Evolutionary conservation across 1,140 invertebrate genomes (phyloP).

Genomic region (Ooceraea biroi): DNA sequence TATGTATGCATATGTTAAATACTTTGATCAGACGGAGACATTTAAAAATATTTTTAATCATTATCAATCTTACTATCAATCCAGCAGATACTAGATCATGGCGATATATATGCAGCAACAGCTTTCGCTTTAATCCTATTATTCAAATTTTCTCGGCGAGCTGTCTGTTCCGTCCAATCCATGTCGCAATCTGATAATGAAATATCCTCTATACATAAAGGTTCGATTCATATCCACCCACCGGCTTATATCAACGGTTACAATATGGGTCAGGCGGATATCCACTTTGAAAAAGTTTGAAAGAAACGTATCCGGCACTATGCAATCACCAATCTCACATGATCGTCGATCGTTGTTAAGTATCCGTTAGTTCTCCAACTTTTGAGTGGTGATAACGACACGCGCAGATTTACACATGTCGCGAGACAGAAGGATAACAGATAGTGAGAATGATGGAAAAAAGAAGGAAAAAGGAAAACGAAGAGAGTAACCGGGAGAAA

Average conservation of each 20-base stretch:
- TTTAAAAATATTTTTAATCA: neutral
- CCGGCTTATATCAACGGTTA: neutral
- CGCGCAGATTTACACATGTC: neutral
- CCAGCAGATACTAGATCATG: neutral
- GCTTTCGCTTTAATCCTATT: slow-evolving; percentile 21
- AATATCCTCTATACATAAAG: slow-evolving; percentile 24
- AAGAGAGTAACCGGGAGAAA: neutral
- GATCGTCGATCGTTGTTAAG: slow-evolving; percentile 2
- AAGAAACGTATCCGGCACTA: neutral
- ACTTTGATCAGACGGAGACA: no score
- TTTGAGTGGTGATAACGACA: slow-evolving; percentile 20
- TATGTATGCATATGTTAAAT: neutral
- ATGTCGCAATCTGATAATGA: neutral
- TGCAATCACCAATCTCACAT: slow-evolving; percentile 7
- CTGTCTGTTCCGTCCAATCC: neutral
- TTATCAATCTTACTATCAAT: neutral
- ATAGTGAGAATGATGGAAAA: slow-evolving; percentile 18
- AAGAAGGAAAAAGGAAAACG: neutral
- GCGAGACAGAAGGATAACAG: neutral
- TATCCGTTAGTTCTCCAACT: slow-evolving; percentile 1
- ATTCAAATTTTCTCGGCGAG: slow-evolving; percentile 18
- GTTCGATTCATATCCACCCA: neutral
- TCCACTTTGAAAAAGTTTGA: slow-evolving; percentile 7
- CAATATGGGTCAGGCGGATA: slow-evolving; percentile 37
- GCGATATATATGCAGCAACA: slow-evolving; percentile 12